phyloP scores from a whole-genome alignment of 2,113 vertebrate genomes.

The Paraplagusia blochii region DNA sequence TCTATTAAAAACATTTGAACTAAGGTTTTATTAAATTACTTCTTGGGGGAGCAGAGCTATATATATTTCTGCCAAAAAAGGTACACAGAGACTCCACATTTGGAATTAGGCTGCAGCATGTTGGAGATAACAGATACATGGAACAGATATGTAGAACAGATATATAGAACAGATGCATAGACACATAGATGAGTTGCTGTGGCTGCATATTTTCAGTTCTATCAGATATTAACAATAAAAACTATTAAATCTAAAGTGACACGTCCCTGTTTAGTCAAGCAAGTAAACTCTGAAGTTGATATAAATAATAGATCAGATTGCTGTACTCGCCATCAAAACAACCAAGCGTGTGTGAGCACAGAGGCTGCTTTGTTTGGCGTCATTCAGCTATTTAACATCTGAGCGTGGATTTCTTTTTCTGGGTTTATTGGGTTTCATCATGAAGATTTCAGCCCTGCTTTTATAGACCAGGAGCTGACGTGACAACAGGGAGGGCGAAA shows the following conservation, averaged over 20 bases:
- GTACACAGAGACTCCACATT: too few species aligned
- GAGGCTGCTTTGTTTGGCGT: background rate
- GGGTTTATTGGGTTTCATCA: background rate
- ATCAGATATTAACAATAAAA: constrained; percentile 19
- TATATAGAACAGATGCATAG: background rate
- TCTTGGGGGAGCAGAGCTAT: too few species aligned
- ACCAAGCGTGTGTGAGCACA: background rate
- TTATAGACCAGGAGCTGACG: too few species aligned
- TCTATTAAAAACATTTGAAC: too few species aligned
- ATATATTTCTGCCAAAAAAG: too few species aligned
- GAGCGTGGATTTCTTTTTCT: background rate
- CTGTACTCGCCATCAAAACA: background rate
- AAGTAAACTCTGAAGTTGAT: background rate
- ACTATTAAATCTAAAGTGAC: constrained; percentile 16
- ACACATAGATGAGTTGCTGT: too few species aligned
- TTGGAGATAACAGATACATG: too few species aligned
- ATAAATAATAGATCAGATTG: background rate
- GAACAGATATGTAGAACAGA: background rate
- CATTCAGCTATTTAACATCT: background rate
- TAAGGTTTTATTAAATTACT: too few species aligned
- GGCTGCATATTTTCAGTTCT: background rate
- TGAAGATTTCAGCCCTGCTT: background rate
- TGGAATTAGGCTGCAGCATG: too few species aligned
- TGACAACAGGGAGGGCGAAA: too few species aligned
- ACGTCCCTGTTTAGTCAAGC: background rate